These are phyloP conservation scores for Drosophila bocqueti DNA, from an alignment of 1,140 invertebrate species.

Conservation along the genomic window DNA sequence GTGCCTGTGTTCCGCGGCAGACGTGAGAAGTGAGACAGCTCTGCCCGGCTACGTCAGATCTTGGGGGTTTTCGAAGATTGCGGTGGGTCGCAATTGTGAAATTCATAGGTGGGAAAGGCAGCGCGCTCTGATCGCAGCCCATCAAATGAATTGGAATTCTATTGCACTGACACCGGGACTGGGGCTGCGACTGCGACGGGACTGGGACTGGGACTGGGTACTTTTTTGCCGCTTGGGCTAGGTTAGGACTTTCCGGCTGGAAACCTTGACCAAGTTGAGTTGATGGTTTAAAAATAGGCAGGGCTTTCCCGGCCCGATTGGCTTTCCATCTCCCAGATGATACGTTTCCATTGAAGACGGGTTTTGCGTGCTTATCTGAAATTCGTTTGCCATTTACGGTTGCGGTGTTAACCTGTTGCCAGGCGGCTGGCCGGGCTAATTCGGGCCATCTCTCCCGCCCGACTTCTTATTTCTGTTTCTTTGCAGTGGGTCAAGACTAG, in stretches of 20 bases:
- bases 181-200: too few species aligned
- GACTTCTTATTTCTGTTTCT: background rate
- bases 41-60: conserved; percentile 12
- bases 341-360: background rate
- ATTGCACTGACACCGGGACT: background rate
- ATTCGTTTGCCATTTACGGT: background rate
- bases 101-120: conserved; percentile 8
- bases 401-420: conserved; percentile 2
- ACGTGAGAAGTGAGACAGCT: conserved; percentile 12
- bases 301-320: conserved; percentile 7
- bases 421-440: background rate
- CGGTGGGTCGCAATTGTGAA: conserved; percentile 21
- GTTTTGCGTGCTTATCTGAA: conserved; percentile 6
- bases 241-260: conserved; percentile 56
- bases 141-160: conserved; percentile 13
- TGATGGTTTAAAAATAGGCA: conserved; percentile 19
- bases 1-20: background rate
- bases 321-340: background rate
- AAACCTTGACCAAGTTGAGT: conserved; percentile 3
- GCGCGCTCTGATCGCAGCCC: background rate
- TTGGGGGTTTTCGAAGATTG: conserved; percentile 43
- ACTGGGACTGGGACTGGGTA: conserved; percentile 2
- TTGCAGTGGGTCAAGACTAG: conserved; percentile 58
- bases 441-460: background rate
- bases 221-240: conserved; percentile 50